Conservation (phyloP, 2,113 vertebrate genomes). For the Colossoma macropomum region DNA sequence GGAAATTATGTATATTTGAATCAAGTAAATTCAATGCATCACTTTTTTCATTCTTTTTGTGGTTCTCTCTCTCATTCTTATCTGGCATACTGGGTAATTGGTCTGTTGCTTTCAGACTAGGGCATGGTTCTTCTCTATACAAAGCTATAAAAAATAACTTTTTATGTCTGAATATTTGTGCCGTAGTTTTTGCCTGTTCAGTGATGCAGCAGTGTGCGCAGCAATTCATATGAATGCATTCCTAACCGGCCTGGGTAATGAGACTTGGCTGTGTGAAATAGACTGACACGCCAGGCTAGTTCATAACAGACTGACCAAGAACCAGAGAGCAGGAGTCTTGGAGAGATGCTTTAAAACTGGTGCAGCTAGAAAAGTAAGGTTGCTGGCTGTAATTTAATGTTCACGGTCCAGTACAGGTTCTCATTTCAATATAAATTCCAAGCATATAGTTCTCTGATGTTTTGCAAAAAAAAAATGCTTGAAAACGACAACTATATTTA, state of each 20-base stretch:
- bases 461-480: not conserved
- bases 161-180: not conserved
- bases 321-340: not conserved
- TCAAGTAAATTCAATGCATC: not conserved
- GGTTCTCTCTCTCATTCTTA: not conserved
- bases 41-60: no score
- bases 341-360: not conserved
- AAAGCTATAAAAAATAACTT: not conserved
- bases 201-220: not conserved
- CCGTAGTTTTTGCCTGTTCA: not conserved
- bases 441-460: not conserved
- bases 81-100: not conserved
- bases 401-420: not conserved
- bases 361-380: not conserved
- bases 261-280: not conserved
- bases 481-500: not conserved
- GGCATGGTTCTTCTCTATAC: not conserved
- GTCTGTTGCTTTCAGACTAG: not conserved
- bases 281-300: not conserved
- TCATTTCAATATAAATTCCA: not conserved
- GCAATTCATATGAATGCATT: not conserved
- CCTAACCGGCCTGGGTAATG: not conserved
- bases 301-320: conserved; percentile 1
- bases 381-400: not conserved
- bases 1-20: not conserved